A percentile compares a stretch with the other conserved stretches of the same genome.
Evolutionary conservation across 1,140 invertebrate genomes (phyloP).

Genomic region (Asbolus verrucosus): DNA sequence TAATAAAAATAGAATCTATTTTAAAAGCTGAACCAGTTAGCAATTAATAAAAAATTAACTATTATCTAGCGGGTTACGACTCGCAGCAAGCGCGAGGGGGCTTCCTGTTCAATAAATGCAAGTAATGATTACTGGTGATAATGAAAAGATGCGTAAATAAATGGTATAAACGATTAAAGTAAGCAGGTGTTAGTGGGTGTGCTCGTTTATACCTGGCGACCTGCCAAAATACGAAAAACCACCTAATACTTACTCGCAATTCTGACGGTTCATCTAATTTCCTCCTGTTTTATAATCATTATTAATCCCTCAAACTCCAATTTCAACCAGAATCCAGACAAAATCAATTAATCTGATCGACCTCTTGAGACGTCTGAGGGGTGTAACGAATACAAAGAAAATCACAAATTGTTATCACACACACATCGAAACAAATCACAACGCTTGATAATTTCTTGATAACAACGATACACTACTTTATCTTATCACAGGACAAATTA

Average conservation of each 20-base stretch:
- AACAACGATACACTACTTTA: constrained; percentile 31
- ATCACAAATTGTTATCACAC: constrained; percentile 39
- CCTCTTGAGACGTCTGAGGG: constrained; percentile 51
- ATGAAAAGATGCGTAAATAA: constrained; percentile 33
- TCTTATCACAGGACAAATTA: constrained; percentile 49
- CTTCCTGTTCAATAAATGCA: too few relatives aligned
- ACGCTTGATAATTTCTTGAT: constrained; percentile 50
- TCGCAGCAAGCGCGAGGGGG: too few relatives aligned
- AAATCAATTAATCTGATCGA: constrained; percentile 57
- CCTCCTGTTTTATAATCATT: constrained; percentile 53
- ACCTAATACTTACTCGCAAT: constrained; percentile 60
- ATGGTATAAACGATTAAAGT: constrained; percentile 20
- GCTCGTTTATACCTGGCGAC: constrained; percentile 53
- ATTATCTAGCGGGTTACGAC: too few relatives aligned
- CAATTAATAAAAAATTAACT: constrained; percentile 48
- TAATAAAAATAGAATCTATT: constrained; percentile 52
- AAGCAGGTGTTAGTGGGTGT: constrained; percentile 60
- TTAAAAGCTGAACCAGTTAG: constrained; percentile 40
- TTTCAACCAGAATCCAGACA: constrained; percentile 48
- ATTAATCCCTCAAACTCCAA: constrained; percentile 35
- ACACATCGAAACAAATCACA: constrained; percentile 46
- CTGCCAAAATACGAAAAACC: constrained; percentile 58
- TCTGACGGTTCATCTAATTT: constrained; percentile 59
- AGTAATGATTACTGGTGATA: not conserved
- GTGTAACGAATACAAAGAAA: constrained; percentile 50